Conservation (phyloP, 2,113 vertebrate genomes). For the Diphyllodes magnificus region DNA sequence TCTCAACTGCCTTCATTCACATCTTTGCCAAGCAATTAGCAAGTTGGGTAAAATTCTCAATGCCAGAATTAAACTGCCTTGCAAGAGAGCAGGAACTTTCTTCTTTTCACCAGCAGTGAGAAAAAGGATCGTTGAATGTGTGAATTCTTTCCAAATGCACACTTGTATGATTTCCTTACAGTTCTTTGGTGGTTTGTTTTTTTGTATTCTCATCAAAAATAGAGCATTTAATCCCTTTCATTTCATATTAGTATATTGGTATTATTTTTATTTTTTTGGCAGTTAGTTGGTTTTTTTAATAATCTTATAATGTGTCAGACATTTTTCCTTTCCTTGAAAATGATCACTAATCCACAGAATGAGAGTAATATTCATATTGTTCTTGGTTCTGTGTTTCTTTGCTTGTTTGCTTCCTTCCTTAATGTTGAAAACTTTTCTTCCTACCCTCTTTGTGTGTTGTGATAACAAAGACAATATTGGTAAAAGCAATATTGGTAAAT, state of each 20-base stretch:
- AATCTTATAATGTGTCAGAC: background rate
- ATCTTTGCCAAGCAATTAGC: background rate
- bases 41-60: background rate
- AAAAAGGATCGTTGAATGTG: background rate
- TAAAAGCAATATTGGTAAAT: background rate
- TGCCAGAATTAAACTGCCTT: background rate
- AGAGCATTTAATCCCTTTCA: background rate
- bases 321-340: background rate
- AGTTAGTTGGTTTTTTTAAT: background rate
- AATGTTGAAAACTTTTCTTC: background rate
- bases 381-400: background rate
- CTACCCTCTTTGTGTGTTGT: background rate
- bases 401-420: background rate
- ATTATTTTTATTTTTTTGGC: background rate
- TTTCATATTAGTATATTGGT: background rate
- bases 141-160: background rate
- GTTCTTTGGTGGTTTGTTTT: background rate
- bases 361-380: background rate
- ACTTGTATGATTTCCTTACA: background rate
- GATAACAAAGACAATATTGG: background rate
- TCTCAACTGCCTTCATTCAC: background rate
- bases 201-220: background rate
- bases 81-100: background rate
- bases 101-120: background rate
- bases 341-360: background rate